phyloP scores from a whole-genome alignment of 1,140 invertebrate species.

The Pseudomyrmex gracilis region DNA sequence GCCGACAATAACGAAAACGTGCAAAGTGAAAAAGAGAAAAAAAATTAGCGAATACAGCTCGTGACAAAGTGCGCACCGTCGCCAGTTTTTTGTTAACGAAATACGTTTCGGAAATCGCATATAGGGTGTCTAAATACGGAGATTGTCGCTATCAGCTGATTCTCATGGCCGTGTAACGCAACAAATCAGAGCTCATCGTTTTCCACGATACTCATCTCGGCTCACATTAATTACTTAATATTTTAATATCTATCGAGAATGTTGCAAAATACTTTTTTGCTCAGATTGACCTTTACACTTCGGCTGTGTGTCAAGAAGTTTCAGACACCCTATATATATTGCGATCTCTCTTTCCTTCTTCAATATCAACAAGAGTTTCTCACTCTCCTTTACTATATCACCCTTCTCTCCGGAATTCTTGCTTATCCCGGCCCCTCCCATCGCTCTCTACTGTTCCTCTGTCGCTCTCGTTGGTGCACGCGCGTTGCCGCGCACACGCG shows the following conservation, averaged over 20 bases:
- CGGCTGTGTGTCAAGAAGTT: background rate
- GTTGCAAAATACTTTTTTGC: no score
- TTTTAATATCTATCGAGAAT: no score
- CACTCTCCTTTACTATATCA: background rate
- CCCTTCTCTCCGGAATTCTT: conserved; percentile 39
- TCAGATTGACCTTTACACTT: no score
- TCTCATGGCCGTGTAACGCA: no score
- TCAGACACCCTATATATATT: background rate
- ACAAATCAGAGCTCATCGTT: no score
- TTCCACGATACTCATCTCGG: no score
- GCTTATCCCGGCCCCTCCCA: conserved; percentile 2
- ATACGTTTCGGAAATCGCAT: no score
- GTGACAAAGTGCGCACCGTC: background rate
- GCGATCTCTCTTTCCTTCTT: conserved; percentile 20
- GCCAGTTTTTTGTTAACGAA: no score
- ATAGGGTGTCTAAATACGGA: no score
- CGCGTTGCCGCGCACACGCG: conserved; percentile 55
- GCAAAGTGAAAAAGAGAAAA: background rate
- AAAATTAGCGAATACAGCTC: background rate
- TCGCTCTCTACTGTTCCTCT: conserved; percentile 49
- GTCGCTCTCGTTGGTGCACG: conserved; percentile 26
- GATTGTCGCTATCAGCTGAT: no score
- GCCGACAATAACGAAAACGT: background rate
- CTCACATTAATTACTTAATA: no score
- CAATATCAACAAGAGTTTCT: conserved; percentile 10